These are phyloP conservation scores for Nomada fabriciana DNA, from an alignment of 2,888 invertebrate species.

Conservation along the genomic window DNA sequence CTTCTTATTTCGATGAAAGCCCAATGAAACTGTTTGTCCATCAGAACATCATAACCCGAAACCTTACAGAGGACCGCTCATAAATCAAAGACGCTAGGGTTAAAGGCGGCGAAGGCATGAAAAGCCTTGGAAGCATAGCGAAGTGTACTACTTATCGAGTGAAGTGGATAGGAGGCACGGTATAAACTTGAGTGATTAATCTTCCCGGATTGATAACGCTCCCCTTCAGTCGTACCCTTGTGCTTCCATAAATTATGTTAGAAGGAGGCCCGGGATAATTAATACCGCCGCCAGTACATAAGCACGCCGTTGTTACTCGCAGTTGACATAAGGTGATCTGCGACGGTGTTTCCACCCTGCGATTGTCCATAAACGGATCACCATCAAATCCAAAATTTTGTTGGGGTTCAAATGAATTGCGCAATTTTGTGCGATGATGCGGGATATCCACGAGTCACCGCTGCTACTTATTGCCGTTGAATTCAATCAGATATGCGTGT, in stretches of 20 bases:
- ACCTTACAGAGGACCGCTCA: slow-evolving; percentile 64
- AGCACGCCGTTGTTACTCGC: slow-evolving; percentile 58
- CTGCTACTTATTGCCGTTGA: slow-evolving; percentile 23
- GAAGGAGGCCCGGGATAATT: slow-evolving; percentile 78
- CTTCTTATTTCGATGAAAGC: slow-evolving; percentile 22
- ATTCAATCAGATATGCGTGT: neutral
- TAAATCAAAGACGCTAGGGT: slow-evolving; percentile 78
- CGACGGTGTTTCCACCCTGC: slow-evolving; percentile 46
- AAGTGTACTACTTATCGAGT: slow-evolving; percentile 77
- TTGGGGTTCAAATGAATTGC: slow-evolving; percentile 24
- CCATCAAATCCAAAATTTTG: slow-evolving; percentile 43
- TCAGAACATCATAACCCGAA: slow-evolving; percentile 55
- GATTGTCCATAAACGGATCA: slow-evolving; percentile 46
- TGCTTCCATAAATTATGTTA: slow-evolving; percentile 81
- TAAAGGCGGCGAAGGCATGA: slow-evolving; percentile 72
- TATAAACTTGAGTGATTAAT: slow-evolving; percentile 83
- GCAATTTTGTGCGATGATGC: slow-evolving; percentile 20
- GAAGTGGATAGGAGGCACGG: slow-evolving; percentile 77
- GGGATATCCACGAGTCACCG: slow-evolving; percentile 40
- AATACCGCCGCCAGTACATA: slow-evolving; percentile 73
- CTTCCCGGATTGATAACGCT: slow-evolving; percentile 81
- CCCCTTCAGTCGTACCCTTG: slow-evolving; percentile 69
- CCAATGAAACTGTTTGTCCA: slow-evolving; percentile 56
- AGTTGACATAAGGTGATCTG: slow-evolving; percentile 63
- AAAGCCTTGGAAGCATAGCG: slow-evolving; percentile 71